phyloP scores from a whole-genome alignment of 2,888 invertebrate species.

The Trichogramma dendrolimi region DNA sequence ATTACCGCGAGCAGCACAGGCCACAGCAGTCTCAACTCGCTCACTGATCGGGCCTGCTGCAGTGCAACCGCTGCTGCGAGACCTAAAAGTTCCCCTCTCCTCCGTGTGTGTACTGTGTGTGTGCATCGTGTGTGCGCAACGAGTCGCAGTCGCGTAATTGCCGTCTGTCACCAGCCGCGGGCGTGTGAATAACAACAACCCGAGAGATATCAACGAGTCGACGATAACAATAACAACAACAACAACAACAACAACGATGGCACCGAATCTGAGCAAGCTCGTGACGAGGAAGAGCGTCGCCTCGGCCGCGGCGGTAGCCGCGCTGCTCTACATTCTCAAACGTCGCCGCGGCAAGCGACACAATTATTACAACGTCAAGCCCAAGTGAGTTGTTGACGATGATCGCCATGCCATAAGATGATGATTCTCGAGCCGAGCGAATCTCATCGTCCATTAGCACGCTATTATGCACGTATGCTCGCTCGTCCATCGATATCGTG shows the following conservation, averaged over 20 bases:
- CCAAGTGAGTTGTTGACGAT: conserved; percentile 26
- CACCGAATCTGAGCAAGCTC: conserved; percentile 73
- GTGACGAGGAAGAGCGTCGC: conserved; percentile 65
- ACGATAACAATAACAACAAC: background rate
- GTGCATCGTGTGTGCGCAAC: too few relatives aligned
- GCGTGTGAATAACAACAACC: background rate
- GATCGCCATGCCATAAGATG: background rate
- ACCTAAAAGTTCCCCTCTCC: too few relatives aligned
- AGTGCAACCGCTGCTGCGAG: too few relatives aligned
- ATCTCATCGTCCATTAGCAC: background rate
- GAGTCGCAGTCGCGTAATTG: too few relatives aligned
- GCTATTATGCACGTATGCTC: background rate
- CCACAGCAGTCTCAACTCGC: too few relatives aligned
- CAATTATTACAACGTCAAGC: conserved; percentile 17
- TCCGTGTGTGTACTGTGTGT: too few relatives aligned
- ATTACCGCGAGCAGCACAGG: too few relatives aligned
- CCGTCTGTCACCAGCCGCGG: too few relatives aligned
- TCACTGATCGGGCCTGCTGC: too few relatives aligned
- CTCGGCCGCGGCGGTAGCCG: conserved; percentile 59
- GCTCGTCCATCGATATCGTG: background rate
- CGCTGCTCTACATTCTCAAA: conserved; percentile 42
- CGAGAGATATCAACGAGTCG: background rate
- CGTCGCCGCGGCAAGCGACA: conserved; percentile 37
- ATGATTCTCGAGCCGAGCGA: conserved; percentile 14
- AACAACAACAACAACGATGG: conserved; percentile 55